These are phyloP conservation scores for Drosophila serrata DNA, from an alignment of 1,140 invertebrate species.

Conservation along the genomic window DNA sequence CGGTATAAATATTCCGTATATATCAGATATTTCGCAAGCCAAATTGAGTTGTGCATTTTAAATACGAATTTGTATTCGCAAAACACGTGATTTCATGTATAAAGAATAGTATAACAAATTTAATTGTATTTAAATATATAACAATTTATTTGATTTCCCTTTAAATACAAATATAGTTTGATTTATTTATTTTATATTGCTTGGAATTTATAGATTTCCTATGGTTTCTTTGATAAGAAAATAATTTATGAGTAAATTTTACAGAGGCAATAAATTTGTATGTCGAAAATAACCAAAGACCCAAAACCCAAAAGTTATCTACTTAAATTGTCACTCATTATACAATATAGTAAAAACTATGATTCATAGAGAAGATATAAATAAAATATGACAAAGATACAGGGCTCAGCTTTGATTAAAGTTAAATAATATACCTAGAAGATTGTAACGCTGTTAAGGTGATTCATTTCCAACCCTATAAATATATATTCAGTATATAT, in stretches of 20 bases:
- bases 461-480: too few species aligned
- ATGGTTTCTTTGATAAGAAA: slow-evolving; percentile 14
- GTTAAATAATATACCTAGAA: too few species aligned
- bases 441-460: too few species aligned
- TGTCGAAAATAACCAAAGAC: slow-evolving; percentile 12
- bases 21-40: slow-evolving; percentile 21
- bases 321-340: slow-evolving; percentile 24
- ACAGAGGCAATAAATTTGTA: slow-evolving; percentile 18
- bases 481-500: too few species aligned
- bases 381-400: neutral
- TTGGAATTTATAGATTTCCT: slow-evolving; percentile 4
- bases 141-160: neutral
- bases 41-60: slow-evolving; percentile 34
- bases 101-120: neutral
- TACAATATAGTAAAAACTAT: neutral
- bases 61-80: slow-evolving; percentile 7
- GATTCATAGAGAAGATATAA: slow-evolving; percentile 19
- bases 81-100: slow-evolving; percentile 13
- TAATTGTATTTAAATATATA: neutral
- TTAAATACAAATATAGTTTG: neutral
- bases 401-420: neutral
- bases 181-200: neutral
- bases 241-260: slow-evolving; percentile 7
- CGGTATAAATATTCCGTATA: neutral
- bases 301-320: slow-evolving; percentile 32